A percentile compares a stretch with the other conserved stretches of the same genome.
These are phyloP conservation scores for Uromys caudimaculatus DNA, from an alignment of 2,797 vertebrate genomes.

Conservation along the genomic window DNA sequence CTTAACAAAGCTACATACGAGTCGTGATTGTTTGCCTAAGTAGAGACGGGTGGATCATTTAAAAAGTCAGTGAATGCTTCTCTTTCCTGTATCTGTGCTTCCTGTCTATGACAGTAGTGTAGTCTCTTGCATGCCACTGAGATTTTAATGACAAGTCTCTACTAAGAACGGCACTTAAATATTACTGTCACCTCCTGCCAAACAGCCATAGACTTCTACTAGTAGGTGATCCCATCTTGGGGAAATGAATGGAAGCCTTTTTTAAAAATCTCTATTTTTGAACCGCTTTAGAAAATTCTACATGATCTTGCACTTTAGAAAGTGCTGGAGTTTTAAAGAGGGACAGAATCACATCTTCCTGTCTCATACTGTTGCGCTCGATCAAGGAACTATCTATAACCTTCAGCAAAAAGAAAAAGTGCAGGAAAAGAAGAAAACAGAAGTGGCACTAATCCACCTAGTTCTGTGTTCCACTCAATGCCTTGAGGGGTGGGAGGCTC, in stretches of 20 bases:
- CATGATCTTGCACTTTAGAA: not conserved
- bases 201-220: not conserved
- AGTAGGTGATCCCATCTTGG: not conserved
- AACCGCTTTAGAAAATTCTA: not conserved
- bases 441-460: not conserved
- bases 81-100: not conserved
- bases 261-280: not conserved
- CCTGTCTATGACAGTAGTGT: constrained; percentile 1
- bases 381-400: not conserved
- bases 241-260: not conserved
- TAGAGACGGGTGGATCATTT: not conserved
- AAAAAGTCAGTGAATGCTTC: not conserved
- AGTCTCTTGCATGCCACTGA: not conserved
- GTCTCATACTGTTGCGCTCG: not conserved
- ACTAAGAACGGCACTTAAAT: not conserved
- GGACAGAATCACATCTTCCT: not conserved
- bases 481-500: no score
- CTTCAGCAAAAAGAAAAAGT: not conserved
- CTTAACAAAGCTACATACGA: not conserved
- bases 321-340: not conserved
- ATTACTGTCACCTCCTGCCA: not conserved
- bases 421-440: not conserved
- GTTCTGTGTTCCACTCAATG: not conserved
- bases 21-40: not conserved
- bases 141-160: not conserved